Evolutionary conservation across 1,140 invertebrate genomes (phyloP), one percentile per base, ranked within the genome.

Genomic region (Ditylenchus dipsaci): DNA sequence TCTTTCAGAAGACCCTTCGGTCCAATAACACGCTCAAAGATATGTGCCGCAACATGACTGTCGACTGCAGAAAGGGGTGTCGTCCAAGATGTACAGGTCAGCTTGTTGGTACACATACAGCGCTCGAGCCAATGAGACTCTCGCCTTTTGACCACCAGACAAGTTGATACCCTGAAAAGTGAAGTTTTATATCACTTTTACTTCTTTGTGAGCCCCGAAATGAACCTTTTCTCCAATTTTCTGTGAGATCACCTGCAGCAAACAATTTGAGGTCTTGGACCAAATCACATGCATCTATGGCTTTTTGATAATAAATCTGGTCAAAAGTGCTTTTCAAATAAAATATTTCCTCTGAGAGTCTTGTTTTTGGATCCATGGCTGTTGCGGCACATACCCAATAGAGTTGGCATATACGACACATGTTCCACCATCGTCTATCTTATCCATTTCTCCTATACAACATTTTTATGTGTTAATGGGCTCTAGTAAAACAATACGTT

Each of bases 91-190:
- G 49, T 81, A 81, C 17, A 81, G 71, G 23, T 82, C 77, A n/a
- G 80, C 71, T 29, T 80, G 63, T 15, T 60, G 59, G 58, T 81
- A 81, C 8, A 82, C 65, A 23, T n/a, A n/a, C n/a, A n/a, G n/a
- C n/a, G 73, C 65, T 1, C 68, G 43, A 23, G 88, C 88, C 17
- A 89, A 78, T 61, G 85, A 85, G 57, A 89, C 84, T 66, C 88
- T 79, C 72, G 88, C 86, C 69, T 87, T 88, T 80, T 88, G 88
- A 15, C 86, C 86, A 7, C 86, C 87, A 70, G 83, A 85, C 42
- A 87, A 71, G 60, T n/a, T 86, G 8, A 86, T 80, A n/a, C 86
- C 86, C 84, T 85, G 19, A 65, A 72, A 53, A 15, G n/a, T 19
- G n/a, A n/a, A n/a, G n/a, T n/a, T n/a, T n/a, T n/a, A n/a, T n/a